A percentile compares a stretch with the other conserved stretches of the same genome.
Evolutionary conservation across 2,113 vertebrate genomes (phyloP).

Genomic region (Ploceus nigricollis): DNA sequence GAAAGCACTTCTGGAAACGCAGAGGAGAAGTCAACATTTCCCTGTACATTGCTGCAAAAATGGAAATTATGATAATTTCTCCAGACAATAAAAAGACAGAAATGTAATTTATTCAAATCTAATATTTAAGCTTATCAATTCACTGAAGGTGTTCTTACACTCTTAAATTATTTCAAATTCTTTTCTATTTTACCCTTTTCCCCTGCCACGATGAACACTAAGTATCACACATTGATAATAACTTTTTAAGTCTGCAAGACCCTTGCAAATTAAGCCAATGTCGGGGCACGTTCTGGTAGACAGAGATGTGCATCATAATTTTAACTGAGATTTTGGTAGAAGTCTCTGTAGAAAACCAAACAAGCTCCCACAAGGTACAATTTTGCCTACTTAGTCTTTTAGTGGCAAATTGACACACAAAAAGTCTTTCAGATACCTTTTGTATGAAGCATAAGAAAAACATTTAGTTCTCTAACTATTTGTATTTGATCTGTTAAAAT

Average conservation of each 20-base stretch:
- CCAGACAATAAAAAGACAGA: neutral
- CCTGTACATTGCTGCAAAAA: neutral
- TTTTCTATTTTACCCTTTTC: neutral
- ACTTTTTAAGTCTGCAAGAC: neutral
- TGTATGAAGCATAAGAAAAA: neutral
- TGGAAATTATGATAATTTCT: neutral
- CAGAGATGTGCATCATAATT: neutral
- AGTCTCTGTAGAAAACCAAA: neutral
- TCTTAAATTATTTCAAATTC: neutral
- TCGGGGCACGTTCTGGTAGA: neutral
- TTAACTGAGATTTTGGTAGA: neutral
- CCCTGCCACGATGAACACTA: neutral
- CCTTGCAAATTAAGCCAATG: neutral
- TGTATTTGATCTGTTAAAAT: neutral
- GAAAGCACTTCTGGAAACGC: fast-evolving
- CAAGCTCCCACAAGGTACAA: neutral
- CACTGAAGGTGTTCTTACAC: neutral
- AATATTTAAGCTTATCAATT: neutral
- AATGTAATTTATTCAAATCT: neutral
- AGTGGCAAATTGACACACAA: neutral
- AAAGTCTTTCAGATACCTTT: neutral
- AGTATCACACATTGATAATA: neutral
- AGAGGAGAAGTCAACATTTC: neutral
- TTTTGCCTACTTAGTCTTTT: neutral
- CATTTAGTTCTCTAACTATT: neutral